Conservation (phyloP, 2,888 invertebrate genomes). For the Caenorhabditis sulstoni region DNA sequence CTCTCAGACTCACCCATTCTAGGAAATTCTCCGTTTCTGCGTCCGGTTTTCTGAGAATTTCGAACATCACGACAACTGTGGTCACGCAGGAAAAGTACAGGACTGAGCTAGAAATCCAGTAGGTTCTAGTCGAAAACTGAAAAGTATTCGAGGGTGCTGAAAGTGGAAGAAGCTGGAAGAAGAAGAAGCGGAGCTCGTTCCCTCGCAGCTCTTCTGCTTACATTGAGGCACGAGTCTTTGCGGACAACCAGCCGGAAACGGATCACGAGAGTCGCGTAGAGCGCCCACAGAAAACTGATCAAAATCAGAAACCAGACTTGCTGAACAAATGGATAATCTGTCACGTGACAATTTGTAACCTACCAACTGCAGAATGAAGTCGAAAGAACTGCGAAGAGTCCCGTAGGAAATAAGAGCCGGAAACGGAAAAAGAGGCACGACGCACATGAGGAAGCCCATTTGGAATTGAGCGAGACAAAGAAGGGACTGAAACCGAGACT, state of each 20-base stretch:
- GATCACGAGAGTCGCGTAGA: constrained; percentile 18
- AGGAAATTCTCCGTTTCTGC: constrained; percentile 10
- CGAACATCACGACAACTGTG: constrained; percentile 10
- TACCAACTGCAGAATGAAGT: constrained; percentile 18
- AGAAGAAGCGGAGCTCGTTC: too few relatives aligned
- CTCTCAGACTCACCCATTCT: constrained; percentile 7
- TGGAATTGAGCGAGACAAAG: constrained; percentile 28
- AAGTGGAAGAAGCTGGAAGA: too few relatives aligned
- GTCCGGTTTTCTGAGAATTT: constrained; percentile 20
- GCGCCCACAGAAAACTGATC: constrained; percentile 31
- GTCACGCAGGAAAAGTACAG: constrained; percentile 1
- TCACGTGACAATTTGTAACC: neutral
- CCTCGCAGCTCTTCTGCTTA: neutral
- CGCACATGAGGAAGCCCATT: constrained; percentile 25
- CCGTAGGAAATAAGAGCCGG: constrained; percentile 37
- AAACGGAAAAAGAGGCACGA: constrained; percentile 30
- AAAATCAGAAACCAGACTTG: constrained; percentile 19
- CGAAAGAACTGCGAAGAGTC: neutral
- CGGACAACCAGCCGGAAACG: constrained; percentile 29
- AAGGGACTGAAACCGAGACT: neutral
- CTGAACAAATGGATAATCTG: constrained; percentile 7
- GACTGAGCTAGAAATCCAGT: neutral
- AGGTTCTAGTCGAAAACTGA: constrained; percentile 13
- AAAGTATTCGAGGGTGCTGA: too few relatives aligned
- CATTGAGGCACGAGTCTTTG: constrained; percentile 7